Base-by-base conservation (phyloP, 2,888 invertebrate genomes). In the Drosophila atripex region DNA sequence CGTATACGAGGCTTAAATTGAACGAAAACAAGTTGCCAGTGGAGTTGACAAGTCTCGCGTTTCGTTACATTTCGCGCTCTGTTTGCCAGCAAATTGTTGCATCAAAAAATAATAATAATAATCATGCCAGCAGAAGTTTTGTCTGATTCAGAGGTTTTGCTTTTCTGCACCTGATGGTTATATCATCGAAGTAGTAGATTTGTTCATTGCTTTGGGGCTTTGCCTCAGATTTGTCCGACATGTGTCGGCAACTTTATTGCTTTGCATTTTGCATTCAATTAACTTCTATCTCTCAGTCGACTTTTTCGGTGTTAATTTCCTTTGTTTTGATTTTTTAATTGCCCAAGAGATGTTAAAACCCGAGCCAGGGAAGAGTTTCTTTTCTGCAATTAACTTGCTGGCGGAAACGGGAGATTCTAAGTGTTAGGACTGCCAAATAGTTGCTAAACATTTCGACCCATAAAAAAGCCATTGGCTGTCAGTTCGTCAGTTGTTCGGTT, bases 61-160 rank as follows among this genome's bases (percentile, higher is more conserved):
- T 80, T 80, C 69, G 77, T 86, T 85, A 76, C 53, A 78, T 83
- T 87, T 78, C 78, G 77, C 78, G 87, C 88, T 87, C 86, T 87
- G 83, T 82, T 87, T 85, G 76, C 70, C 51, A 25, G 23, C 76
- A 77, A 87, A 79, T 82, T 85, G 80, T 80, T 83, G 86, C 75
- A 71, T 46, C 52, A 50, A 35, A 35, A 35, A 32, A 32, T 51
- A 54, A 41, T 50, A 46, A 41, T 18, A 41, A 60, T 46, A 54
- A 38, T 50, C 43, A 16, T 32, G 35, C 14, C 32, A 32, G 54
- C 38, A 60, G 54, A 71, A 60, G 47, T 50, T 69, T 68, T 11
- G 16, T 46, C 38, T 14, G 25, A 38, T 46, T 12, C 47, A 39
- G 45, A 23, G 23, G n/a, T 39, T 23, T 14, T 39, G 25, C 51